phyloP scores from a whole-genome alignment of 2,888 invertebrate species.

The Tupiocoris notatus region DNA sequence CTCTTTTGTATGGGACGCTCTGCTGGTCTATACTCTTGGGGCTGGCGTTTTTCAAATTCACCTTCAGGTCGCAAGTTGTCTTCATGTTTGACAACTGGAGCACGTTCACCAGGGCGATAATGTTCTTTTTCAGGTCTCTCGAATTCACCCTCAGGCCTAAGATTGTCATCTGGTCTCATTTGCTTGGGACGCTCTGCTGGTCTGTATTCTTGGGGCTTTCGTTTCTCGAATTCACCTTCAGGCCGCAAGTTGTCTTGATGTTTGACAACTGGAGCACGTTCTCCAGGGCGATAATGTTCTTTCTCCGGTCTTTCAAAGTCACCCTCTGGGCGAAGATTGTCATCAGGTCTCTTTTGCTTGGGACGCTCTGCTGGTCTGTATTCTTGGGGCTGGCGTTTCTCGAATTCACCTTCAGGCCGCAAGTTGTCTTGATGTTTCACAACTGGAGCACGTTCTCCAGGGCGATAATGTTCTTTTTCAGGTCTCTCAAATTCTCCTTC shows the following conservation, averaged over 20 bases:
- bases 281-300: slow-evolving; percentile 55
- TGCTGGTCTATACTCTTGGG: slow-evolving; percentile 54
- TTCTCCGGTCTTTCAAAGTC: slow-evolving; percentile 52
- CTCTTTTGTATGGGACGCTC: slow-evolving; percentile 57
- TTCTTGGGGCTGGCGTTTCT: slow-evolving; percentile 49
- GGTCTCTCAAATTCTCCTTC: slow-evolving; percentile 52
- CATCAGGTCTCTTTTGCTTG: slow-evolving; percentile 54
- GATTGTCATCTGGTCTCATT: slow-evolving; percentile 57
- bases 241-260: slow-evolving; percentile 56
- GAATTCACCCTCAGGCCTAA: slow-evolving; percentile 58
- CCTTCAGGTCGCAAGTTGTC: slow-evolving; percentile 52
- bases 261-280: slow-evolving; percentile 52
- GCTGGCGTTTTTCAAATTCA: slow-evolving; percentile 50
- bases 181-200: slow-evolving; percentile 47
- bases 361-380: slow-evolving; percentile 49
- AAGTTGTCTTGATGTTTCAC: slow-evolving; percentile 55
- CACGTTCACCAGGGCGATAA: slow-evolving; percentile 44
- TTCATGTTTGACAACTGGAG: slow-evolving; percentile 51
- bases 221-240: slow-evolving; percentile 58
- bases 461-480: slow-evolving; percentile 54
- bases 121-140: slow-evolving; percentile 52
- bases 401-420: slow-evolving; percentile 59
- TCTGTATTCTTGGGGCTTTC: slow-evolving; percentile 47
- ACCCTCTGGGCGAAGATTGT: slow-evolving; percentile 56
- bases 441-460: slow-evolving; percentile 53